These are phyloP conservation scores for Oreochromis aureus DNA, from an alignment of 2,113 vertebrate species.

Conservation along the genomic window DNA sequence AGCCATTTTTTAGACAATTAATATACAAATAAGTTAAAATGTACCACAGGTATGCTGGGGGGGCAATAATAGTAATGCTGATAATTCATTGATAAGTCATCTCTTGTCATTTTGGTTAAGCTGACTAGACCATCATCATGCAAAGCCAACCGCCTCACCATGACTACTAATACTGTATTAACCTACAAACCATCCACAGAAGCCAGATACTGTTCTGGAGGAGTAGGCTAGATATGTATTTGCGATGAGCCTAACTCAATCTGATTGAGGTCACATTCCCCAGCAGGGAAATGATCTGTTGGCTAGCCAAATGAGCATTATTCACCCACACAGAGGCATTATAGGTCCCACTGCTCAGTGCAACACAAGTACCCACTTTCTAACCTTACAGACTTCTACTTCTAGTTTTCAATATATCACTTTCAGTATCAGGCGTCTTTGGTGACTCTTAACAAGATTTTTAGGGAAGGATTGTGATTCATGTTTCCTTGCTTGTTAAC, in stretches of 20 bases:
- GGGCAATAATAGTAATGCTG: neutral
- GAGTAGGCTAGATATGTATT: neutral
- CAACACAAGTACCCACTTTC: neutral
- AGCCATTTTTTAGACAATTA: neutral
- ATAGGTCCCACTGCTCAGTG: neutral
- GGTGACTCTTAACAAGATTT: neutral
- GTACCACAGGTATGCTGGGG: neutral
- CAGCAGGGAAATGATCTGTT: neutral
- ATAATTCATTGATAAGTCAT: neutral
- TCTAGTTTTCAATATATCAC: neutral
- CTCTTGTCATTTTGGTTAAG: neutral
- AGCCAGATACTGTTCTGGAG: neutral
- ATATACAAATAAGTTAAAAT: neutral
- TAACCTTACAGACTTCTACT: neutral
- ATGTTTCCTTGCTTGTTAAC: neutral
- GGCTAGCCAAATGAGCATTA: neutral
- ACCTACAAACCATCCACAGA: constrained; percentile 49
- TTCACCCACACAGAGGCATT: neutral
- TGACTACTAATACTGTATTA: constrained; percentile 59
- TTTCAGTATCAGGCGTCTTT: neutral
- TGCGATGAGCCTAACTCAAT: neutral
- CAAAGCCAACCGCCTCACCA: neutral
- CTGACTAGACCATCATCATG: neutral
- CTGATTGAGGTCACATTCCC: constrained; percentile 24
- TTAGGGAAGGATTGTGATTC: neutral